Conservation (phyloP, 2,113 vertebrate genomes). For the Sitta europaea region DNA sequence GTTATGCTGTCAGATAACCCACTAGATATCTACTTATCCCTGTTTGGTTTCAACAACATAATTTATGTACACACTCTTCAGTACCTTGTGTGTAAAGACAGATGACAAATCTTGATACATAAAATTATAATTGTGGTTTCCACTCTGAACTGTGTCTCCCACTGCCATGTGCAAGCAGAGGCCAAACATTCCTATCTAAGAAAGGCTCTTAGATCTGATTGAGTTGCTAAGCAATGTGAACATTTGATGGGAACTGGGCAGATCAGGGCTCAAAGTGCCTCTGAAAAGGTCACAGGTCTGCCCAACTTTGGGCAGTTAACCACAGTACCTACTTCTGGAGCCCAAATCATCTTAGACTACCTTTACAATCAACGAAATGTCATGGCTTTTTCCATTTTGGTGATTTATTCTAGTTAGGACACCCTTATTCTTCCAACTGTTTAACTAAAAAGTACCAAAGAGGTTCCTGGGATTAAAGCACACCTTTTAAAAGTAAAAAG, state of each 20-base stretch:
- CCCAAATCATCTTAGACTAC: background rate
- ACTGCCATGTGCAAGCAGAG: background rate
- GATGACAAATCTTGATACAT: constrained; percentile 24
- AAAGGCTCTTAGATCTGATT: background rate
- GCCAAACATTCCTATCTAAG: background rate
- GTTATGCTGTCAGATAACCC: constrained; percentile 28
- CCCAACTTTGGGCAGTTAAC: background rate
- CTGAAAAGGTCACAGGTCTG: background rate
- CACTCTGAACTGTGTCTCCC: background rate
- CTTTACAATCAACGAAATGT: background rate
- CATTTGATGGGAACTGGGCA: background rate
- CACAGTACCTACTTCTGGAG: background rate
- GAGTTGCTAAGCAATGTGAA: background rate
- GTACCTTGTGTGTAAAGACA: background rate
- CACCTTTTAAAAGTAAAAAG: background rate
- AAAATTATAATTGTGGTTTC: background rate
- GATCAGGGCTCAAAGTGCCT: background rate
- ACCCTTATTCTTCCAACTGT: background rate
- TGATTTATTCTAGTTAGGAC: background rate
- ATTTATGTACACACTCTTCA: background rate
- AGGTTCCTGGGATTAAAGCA: background rate
- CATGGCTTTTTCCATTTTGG: background rate
- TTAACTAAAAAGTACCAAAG: background rate
- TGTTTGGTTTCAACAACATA: background rate
- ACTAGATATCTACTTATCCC: background rate